phyloP scores from a whole-genome alignment of 2,113 vertebrate genomes.

The Rafetus swinhoei region DNA sequence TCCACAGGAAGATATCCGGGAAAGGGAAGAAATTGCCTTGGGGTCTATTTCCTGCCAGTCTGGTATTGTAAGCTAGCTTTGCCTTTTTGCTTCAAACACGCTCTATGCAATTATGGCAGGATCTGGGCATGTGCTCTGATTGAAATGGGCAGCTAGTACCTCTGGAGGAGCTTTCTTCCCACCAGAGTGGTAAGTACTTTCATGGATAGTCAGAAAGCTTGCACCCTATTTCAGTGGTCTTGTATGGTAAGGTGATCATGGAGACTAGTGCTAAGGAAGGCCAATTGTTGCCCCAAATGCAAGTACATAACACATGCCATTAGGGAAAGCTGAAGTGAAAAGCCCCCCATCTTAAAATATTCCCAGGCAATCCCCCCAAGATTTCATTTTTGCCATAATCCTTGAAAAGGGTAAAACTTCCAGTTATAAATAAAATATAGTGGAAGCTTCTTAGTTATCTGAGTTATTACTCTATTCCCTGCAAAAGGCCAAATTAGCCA shows the following conservation, averaged over 20 bases:
- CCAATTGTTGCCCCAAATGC: no score
- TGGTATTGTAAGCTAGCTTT: not conserved
- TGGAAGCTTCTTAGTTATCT: not conserved
- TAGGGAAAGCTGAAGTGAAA: not conserved
- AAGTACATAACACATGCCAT: not conserved
- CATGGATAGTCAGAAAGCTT: not conserved
- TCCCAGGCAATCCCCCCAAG: not conserved
- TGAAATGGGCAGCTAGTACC: not conserved
- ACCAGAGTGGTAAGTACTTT: not conserved
- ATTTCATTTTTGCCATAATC: not conserved
- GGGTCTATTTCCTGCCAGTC: not conserved
- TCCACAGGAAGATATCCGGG: not conserved
- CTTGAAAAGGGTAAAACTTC: not conserved
- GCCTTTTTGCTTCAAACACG: not conserved
- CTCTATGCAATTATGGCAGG: not conserved
- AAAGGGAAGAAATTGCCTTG: not conserved
- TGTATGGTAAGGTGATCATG: not conserved
- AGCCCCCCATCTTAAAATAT: not conserved
- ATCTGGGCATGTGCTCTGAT: not conserved
- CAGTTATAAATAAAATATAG: not conserved
- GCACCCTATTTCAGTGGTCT: not conserved
- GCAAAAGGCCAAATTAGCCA: not conserved
- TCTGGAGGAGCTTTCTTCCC: not conserved
- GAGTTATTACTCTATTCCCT: not conserved
- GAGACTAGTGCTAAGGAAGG: not conserved